phyloP scores from a whole-genome alignment of 2,888 invertebrate genomes.

The Tromatobia lineatoria region DNA sequence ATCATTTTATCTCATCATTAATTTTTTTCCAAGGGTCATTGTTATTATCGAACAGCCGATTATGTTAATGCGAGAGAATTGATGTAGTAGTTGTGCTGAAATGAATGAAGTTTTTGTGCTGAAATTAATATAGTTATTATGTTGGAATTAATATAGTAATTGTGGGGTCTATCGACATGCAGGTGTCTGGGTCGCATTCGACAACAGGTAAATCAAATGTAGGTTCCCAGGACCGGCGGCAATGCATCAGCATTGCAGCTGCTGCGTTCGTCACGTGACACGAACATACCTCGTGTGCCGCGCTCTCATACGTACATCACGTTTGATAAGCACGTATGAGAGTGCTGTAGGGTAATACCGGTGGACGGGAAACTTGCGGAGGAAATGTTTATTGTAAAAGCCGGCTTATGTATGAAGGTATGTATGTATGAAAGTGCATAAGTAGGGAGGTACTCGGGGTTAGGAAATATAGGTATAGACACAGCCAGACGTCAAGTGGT shows the following conservation, averaged over 20 bases:
- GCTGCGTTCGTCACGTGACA: slow-evolving; percentile 26
- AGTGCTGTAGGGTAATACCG: slow-evolving; percentile 5
- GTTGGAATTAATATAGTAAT: too few relatives aligned
- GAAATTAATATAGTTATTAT: too few relatives aligned
- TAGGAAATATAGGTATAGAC: not conserved
- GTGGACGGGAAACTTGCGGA: slow-evolving; percentile 10
- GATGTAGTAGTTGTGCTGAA: too few relatives aligned
- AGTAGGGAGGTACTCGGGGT: slow-evolving; percentile 29
- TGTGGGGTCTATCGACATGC: not conserved
- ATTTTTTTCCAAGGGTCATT: too few relatives aligned
- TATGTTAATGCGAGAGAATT: too few relatives aligned
- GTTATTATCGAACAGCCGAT: too few relatives aligned
- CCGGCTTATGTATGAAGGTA: slow-evolving; percentile 35
- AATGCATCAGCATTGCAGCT: slow-evolving; percentile 29
- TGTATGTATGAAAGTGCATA: slow-evolving; percentile 42
- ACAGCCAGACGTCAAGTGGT: slow-evolving; percentile 13
- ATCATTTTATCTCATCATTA: too few relatives aligned
- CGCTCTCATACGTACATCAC: slow-evolving; percentile 19
- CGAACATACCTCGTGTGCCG: slow-evolving; percentile 20
- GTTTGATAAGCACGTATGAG: slow-evolving; percentile 11
- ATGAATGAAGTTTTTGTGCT: too few relatives aligned
- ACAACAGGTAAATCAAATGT: slow-evolving; percentile 32
- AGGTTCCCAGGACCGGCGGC: slow-evolving; percentile 20
- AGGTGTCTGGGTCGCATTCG: not conserved
- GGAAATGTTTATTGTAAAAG: slow-evolving; percentile 41